Percentiles rank a stretch among this genome's conserved stretches.
Evolutionary conservation across 2,113 vertebrate genomes (phyloP).

Genomic region (Synodontis membranacea): DNA sequence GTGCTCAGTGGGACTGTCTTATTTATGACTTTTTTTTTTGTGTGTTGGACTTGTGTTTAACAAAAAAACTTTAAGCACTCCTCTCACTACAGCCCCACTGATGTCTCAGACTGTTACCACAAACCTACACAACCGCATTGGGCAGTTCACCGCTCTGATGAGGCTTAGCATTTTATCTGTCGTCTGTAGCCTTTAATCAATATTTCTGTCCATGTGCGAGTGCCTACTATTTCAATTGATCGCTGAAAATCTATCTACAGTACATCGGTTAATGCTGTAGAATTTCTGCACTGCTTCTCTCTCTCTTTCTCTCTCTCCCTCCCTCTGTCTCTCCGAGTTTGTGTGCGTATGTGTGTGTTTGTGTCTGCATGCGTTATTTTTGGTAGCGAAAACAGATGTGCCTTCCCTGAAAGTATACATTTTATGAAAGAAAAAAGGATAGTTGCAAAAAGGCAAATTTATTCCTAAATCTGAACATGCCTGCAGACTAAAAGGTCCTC

Average conservation of each 20-base stretch:
- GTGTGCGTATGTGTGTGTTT: not conserved
- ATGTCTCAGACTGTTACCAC: constrained; percentile 10
- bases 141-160: constrained; percentile 21
- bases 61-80: not conserved
- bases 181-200: constrained; percentile 43
- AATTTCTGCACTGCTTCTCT: constrained; percentile 54
- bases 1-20: constrained; percentile 43
- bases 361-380: constrained; percentile 19
- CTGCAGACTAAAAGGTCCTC: constrained; percentile 8
- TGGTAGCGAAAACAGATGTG: constrained; percentile 4
- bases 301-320: not conserved
- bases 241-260: constrained; percentile 45
- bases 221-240: constrained; percentile 48
- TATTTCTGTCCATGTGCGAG: constrained; percentile 32
- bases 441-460: constrained; percentile 32
- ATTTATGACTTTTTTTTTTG: not conserved
- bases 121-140: constrained; percentile 29
- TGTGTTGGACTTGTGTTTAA: not conserved
- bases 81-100: constrained; percentile 3
- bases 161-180: constrained; percentile 46
- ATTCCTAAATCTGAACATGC: constrained; percentile 32
- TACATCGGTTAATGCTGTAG: constrained; percentile 22
- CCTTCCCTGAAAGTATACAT: constrained; percentile 65
- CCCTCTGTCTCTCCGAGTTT: not conserved
- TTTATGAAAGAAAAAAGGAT: constrained; percentile 52